A percentile compares a stretch with the other conserved stretches of the same genome.
These are phyloP conservation scores for Nysson spinosus DNA, from an alignment of 2,888 invertebrate genomes.

Conservation along the genomic window DNA sequence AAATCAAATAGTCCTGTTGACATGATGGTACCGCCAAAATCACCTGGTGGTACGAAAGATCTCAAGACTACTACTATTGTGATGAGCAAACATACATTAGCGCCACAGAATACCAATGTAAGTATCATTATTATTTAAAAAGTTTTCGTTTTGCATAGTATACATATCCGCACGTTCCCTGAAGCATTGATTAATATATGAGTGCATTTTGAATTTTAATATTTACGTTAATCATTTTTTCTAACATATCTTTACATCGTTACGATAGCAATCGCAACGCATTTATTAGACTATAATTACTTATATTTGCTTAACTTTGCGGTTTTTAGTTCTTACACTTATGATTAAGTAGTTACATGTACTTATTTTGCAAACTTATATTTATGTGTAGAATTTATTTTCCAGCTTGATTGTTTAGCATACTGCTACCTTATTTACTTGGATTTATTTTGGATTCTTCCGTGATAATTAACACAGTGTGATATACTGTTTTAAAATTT, in stretches of 20 bases:
- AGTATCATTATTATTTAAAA: conserved; percentile 69
- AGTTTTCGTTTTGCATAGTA: conserved; percentile 4
- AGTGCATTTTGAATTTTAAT: conserved; percentile 10
- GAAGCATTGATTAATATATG: conserved; percentile 11
- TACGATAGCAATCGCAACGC: no score
- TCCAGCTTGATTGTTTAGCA: no score
- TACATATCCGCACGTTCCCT: conserved; percentile 19
- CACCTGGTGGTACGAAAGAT: conserved; percentile 84
- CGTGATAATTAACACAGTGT: no score
- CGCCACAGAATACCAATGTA: conserved; percentile 83
- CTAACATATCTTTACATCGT: conserved; percentile 3
- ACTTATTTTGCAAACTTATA: no score
- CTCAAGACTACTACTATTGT: conserved; percentile 94
- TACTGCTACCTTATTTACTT: no score
- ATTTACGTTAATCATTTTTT: not conserved
- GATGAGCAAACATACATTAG: conserved; percentile 95
- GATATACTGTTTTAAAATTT: no score
- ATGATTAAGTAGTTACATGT: no score
- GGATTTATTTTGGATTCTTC: no score
- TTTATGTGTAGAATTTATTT: no score
- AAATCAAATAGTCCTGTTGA: conserved; percentile 79
- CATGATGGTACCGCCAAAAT: conserved; percentile 83
- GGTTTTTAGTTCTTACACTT: no score
- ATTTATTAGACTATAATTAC: no score
- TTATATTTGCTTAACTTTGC: no score